Conservation (phyloP, 2,113 vertebrate species). For the Anarrhichthys ocellatus region DNA sequence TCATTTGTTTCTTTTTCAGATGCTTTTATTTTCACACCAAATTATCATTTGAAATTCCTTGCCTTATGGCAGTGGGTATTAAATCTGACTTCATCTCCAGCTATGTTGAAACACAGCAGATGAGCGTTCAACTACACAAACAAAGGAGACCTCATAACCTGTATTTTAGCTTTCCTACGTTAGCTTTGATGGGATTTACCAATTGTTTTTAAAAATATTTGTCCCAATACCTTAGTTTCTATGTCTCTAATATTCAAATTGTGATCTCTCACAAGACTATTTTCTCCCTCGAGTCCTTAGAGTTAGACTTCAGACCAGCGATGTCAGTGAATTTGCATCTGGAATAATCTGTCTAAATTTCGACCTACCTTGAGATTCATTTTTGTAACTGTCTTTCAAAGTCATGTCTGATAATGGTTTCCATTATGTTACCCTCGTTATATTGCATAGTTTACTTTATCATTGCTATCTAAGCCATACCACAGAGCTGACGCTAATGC, state of each 20-base stretch:
- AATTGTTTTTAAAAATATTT: not conserved
- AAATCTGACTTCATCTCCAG: not conserved
- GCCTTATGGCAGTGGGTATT: not conserved
- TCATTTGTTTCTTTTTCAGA: not conserved
- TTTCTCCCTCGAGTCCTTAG: not conserved
- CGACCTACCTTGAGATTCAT: not conserved
- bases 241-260: not conserved
- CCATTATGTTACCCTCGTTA: not conserved
- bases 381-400: not conserved
- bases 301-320: not conserved
- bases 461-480: not conserved
- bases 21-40: not conserved
- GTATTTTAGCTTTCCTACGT: not conserved
- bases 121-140: not conserved
- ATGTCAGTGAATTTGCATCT: not conserved
- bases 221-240: not conserved
- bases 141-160: not conserved
- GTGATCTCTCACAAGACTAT: not conserved
- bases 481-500: not conserved
- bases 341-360: not conserved
- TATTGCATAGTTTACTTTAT: not conserved
- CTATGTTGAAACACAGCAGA: not conserved
- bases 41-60: not conserved
- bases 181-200: not conserved
- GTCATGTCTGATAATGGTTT: not conserved